phyloP scores from a whole-genome alignment of 2,888 invertebrate species.

The Lissonota sp. region DNA sequence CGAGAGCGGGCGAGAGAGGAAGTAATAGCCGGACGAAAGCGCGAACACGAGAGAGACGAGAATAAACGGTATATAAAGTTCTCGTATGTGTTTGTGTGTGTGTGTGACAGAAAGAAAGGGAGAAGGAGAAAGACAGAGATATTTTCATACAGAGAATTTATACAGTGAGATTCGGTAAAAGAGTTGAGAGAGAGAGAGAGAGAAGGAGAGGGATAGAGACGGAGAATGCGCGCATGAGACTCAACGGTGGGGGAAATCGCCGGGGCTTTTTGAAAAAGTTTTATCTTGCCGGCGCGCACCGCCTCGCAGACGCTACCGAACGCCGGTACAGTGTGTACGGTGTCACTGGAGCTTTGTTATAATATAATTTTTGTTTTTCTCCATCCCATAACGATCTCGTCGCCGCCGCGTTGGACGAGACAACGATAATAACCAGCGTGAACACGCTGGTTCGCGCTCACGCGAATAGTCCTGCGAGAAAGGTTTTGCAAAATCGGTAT shows the following conservation, averaged over 20 bases:
- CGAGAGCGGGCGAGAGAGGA: constrained; percentile 6
- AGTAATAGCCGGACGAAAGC: constrained; percentile 27
- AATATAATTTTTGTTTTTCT: constrained; percentile 20
- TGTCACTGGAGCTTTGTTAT: constrained; percentile 44
- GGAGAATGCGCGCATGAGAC: constrained; percentile 60
- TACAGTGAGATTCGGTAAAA: constrained; percentile 51
- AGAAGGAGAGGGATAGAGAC: constrained; percentile 62
- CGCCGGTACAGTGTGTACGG: constrained; percentile 80
- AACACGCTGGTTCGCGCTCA: constrained; percentile 15
- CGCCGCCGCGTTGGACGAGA: constrained; percentile 43
- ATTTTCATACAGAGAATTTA: constrained; percentile 45
- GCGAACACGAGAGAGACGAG: constrained; percentile 16
- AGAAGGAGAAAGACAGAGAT: constrained; percentile 53
- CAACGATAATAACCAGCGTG: constrained; percentile 26
- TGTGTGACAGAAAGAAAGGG: background rate
- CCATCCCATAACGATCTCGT: constrained; percentile 32
- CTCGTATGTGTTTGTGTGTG: background rate
- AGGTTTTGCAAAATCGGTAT: constrained; percentile 1
- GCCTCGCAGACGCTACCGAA: constrained; percentile 82
- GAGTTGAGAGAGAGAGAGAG: constrained; percentile 39
- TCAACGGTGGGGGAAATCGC: constrained; percentile 74
- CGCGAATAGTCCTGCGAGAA: background rate
- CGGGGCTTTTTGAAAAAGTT: constrained; percentile 82
- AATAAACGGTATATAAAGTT: constrained; percentile 6
- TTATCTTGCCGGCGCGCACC: constrained; percentile 81